Conservation (phyloP, 2,113 vertebrate species). For the Phylloscopus trochiloides region DNA sequence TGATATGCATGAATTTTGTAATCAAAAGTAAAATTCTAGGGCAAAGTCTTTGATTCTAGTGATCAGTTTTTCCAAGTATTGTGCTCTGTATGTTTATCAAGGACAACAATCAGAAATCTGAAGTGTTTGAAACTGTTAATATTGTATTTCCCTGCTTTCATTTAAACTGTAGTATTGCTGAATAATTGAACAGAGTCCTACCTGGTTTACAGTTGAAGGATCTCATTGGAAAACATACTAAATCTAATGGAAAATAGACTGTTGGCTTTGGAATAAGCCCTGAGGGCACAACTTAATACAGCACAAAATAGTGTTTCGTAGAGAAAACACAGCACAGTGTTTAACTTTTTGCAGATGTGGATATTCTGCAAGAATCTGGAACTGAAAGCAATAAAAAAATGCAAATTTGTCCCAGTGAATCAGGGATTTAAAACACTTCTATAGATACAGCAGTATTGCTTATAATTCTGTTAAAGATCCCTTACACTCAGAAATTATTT, state of each 20-base stretch:
- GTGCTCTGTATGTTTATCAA: background rate
- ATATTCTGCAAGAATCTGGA: background rate
- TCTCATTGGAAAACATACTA: background rate
- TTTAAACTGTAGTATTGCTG: background rate
- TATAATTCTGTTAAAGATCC: background rate
- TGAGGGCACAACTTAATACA: background rate
- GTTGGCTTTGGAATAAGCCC: conserved; percentile 22
- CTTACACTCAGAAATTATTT: background rate
- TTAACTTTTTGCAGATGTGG: background rate
- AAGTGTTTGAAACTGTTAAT: background rate
- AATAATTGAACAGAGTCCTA: conserved; percentile 11
- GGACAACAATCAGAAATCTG: background rate
- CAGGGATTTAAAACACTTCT: background rate
- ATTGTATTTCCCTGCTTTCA: background rate
- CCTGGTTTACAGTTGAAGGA: background rate
- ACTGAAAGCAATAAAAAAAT: background rate
- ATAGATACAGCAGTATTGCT: background rate
- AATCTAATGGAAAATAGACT: conserved; percentile 14
- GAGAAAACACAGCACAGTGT: background rate
- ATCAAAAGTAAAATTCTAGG: background rate
- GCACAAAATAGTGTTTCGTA: background rate
- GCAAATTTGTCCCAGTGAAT: background rate
- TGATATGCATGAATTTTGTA: background rate
- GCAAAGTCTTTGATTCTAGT: background rate
- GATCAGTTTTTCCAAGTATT: background rate